Evolutionary conservation across 2,797 vertebrate genomes (phyloP).

Genomic region (Pteropus rufus): DNA sequence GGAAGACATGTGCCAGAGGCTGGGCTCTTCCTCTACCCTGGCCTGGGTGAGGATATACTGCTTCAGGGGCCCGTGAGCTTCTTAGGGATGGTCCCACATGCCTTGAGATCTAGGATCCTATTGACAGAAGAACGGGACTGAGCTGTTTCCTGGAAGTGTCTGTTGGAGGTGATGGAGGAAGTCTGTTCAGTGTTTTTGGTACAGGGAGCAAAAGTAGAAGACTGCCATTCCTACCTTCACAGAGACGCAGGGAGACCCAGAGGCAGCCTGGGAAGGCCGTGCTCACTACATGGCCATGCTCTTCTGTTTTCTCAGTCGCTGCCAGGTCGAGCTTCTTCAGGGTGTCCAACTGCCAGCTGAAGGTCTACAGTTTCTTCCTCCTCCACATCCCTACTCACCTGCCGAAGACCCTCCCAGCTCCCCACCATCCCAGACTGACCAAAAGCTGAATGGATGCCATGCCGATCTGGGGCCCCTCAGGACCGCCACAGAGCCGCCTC

Average conservation of each 20-base stretch:
- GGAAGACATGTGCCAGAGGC: background rate
- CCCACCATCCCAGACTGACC: slow-evolving; percentile 60
- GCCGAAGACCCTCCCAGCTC: slow-evolving; percentile 29
- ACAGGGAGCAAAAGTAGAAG: background rate
- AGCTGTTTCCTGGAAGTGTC: background rate
- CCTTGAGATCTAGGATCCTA: background rate
- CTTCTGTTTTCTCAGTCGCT: slow-evolving; percentile 38
- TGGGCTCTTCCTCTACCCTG: background rate
- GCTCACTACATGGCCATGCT: background rate
- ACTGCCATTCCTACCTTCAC: background rate
- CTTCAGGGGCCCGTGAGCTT: background rate
- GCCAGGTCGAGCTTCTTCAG: slow-evolving; percentile 34
- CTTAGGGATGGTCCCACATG: background rate
- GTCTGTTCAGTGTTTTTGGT: background rate
- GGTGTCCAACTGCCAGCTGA: slow-evolving; percentile 44
- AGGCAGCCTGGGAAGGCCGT: background rate
- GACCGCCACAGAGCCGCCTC: slow-evolving; percentile 78
- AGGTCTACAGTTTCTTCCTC: slow-evolving; percentile 44
- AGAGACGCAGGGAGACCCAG: background rate
- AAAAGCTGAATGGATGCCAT: slow-evolving; percentile 65
- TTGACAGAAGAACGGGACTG: background rate
- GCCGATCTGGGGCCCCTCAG: slow-evolving; percentile 40
- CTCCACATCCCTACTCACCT: background rate
- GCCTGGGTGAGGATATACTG: background rate
- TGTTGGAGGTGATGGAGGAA: background rate